Base-by-base conservation (phyloP, 2,888 invertebrate species). In the Periphyllus acericola region DNA sequence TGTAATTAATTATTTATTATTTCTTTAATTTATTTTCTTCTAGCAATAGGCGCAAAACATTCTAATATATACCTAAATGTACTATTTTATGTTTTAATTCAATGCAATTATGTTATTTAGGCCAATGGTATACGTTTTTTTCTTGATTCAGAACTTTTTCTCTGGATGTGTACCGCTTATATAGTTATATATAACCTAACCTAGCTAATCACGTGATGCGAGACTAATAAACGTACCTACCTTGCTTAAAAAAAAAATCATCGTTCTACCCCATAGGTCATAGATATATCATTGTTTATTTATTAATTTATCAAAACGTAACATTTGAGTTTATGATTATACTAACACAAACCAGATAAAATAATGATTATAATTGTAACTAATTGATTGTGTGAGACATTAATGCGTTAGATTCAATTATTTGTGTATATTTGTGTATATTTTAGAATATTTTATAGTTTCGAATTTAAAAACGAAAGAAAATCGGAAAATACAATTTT, bases 51-150 rank as follows among this genome's bases (percentile, higher is more conserved):
- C 46, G 46, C 1, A 46, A 46, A 14, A 46, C 11, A 11, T 46
- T 46, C 11, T 46, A 32, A 34, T 34, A 32, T 21, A 72, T 72
- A 19, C 4, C 1, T 72, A 29, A 9, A 29, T 25, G 11, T 29
- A 68, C 11, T 68, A 29, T 1, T 1, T 68, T 8, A 25, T 66
- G 60, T 8, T 29, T 72, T 32, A 82, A 82, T 52, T 32, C 32
- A 82, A 34, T 52, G 25, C 52, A 82, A 82, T 82, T 82, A 52
- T 82, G 29, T 52, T 72, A 82, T 83, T 83, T 74, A 74, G 83
- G 46, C 74, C 55, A 74, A 74, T 55, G 72, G 55, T 83, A 36
- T n/a, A 55, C 55, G 36, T 34, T 72, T n/a, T 52, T 71, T 34
- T 82, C 71, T 52, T 52, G 17, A 74, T 55, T 74, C 36, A 72